phyloP scores from a whole-genome alignment of 2,797 vertebrate genomes.

The Coluber constrictor region DNA sequence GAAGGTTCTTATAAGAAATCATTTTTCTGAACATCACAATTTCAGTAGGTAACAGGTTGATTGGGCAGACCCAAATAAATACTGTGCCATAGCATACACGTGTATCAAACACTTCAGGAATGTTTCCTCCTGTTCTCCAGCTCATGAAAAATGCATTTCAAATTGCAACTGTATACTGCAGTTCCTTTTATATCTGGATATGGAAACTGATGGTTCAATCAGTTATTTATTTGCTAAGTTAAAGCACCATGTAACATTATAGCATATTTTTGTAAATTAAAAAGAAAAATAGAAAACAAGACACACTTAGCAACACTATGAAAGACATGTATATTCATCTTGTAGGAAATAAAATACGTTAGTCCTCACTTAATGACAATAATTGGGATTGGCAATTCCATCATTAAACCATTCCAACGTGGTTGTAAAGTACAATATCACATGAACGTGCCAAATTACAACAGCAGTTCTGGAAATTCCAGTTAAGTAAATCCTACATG shows the following conservation, averaged over 20 bases:
- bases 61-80: background rate
- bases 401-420: background rate
- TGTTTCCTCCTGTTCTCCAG: conserved; percentile 42
- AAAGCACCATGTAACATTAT: background rate
- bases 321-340: background rate
- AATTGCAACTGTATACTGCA: background rate
- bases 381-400: background rate
- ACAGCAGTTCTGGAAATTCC: background rate
- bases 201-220: background rate
- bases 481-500: background rate
- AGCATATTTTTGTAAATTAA: background rate
- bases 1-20: conserved; percentile 1
- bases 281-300: background rate
- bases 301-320: background rate
- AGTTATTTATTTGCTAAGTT: conserved; percentile 16
- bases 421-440: background rate
- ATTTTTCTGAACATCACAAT: background rate
- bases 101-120: conserved; percentile 45
- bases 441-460: background rate
- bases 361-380: background rate
- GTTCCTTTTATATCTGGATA: background rate
- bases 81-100: background rate
- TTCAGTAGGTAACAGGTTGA: background rate
- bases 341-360: background rate
- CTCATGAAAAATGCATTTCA: conserved; percentile 4